Base-by-base conservation (phyloP, 1,140 invertebrate species). In the Conus ventricosus region DNA sequence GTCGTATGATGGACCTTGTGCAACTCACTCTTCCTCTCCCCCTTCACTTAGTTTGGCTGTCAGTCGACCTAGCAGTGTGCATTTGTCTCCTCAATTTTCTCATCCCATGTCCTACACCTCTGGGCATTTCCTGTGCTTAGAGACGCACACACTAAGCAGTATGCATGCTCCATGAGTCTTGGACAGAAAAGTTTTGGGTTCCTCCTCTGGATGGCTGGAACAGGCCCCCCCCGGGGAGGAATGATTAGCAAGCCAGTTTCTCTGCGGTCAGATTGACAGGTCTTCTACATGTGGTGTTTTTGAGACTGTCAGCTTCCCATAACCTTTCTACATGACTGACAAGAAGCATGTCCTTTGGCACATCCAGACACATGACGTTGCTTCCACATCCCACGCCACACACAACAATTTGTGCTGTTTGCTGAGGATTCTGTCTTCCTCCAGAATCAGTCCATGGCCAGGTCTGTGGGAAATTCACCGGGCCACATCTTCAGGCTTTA, bases 91-190 rank as follows among this genome's bases (percentile, higher is more conserved):
- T 84, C 57, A 0, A 27, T n/a, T 51, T 84, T 84, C 55, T n/a
- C 57, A n/a, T 10, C 27, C 82, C 23, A 84, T 17, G 5, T 84
- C 25, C 23, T 10, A 63, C 25, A 84, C 55, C 27, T 84, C 55
- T 23, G 55, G 20, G 57, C 67, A 0, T 25, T 11, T 10, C 39
- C 82, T n/a, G 82, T 84, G 82, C 13, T 63, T 27, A 6, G 82
- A 63, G 82, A 25, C 5, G 82, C 82, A 51, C 82, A 84, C 17
- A 84, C 5, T 6, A 63, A 2, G 27, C 82, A 84, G 4, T n/a
- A 84, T 63, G 82, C 39, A 84, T 15, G 51, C 82, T 13, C 57
- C 82, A 39, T 84, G 82, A n/a, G n/a, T 84, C n/a, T n/a, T 20
- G 55, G 55, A 23, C 82, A 39, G 39, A 39, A 39, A 39, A 3